A percentile compares a stretch with the other conserved stretches of the same genome.
These are phyloP conservation scores for Chouioia cunea DNA, from an alignment of 2,888 invertebrate species.

Conservation along the genomic window DNA sequence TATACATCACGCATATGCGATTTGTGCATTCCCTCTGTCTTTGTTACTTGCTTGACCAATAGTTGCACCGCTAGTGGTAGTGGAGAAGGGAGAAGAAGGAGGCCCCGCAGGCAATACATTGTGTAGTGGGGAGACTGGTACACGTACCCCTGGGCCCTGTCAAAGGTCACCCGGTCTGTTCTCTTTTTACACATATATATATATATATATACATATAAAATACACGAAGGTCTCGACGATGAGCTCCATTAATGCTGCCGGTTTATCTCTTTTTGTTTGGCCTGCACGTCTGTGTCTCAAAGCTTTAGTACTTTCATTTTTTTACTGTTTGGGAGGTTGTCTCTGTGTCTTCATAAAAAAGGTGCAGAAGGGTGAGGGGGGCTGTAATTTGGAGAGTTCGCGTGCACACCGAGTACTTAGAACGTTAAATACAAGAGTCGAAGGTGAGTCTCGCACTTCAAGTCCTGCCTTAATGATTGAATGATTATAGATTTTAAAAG, in stretches of 20 bases:
- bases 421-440: slow-evolving; percentile 24
- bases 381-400: slow-evolving; percentile 37
- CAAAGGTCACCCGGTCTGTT: slow-evolving; percentile 61
- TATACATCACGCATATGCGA: no score
- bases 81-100: slow-evolving; percentile 41
- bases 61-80: slow-evolving; percentile 22
- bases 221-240: slow-evolving; percentile 10
- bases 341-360: neutral
- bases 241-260: slow-evolving; percentile 34
- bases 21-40: no score
- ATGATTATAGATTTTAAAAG: slow-evolving; percentile 42
- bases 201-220: no score
- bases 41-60: slow-evolving; percentile 13
- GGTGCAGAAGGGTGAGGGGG: neutral
- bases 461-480: slow-evolving; percentile 29
- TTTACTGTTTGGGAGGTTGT: neutral
- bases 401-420: slow-evolving; percentile 25
- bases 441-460: slow-evolving; percentile 7
- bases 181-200: slow-evolving; percentile 2
- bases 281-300: neutral
- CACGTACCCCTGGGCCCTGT: slow-evolving; percentile 66
- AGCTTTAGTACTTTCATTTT: neutral
- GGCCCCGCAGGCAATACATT: slow-evolving; percentile 15
- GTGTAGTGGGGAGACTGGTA: slow-evolving; percentile 42
- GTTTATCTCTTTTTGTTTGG: neutral